Evolutionary conservation across 1,140 invertebrate species (phyloP), one percentile per base, ranked within the genome.

Genomic region (Teleopsis dalmanni): DNA sequence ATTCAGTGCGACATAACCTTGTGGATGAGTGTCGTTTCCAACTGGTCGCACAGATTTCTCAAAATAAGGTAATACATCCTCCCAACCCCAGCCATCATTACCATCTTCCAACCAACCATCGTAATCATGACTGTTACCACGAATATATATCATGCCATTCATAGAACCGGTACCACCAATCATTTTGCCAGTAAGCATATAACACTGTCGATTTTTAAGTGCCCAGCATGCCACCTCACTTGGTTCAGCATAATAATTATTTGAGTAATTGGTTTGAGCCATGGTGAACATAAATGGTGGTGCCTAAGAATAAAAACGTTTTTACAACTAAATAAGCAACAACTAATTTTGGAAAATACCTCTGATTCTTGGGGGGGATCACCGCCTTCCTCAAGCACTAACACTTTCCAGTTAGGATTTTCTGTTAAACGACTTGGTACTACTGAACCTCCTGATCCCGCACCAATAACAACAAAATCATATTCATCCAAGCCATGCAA

Each of bases 91-190:
- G 5, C 77, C 77, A 27, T 62, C 52, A 50, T 72, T 75, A 11
- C 74, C 73, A 69, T 62, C 57, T 37, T 74, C 72, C 27, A 76
- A 78, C 87, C 86, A 89, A 35, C 62, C 57, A 51, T 79, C 72
- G 51, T 71, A 78, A 55, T 79, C 77, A 37, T 53, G 47, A 9
- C 72, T 73, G 67, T 85, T 79, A 1, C 83, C 84, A 43, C 83
- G 64, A 0, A 82, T 75, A 59, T 85, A 84, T 22, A 83, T 75
- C 80, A 85, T 82, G 25, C 75, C 81, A 63, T 85, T 84, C 7
- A 85, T 63, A 6, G 76, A 76, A 23, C 77, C 80, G 8, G 77
- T 78, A 14, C 84, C 83, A 6, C 83, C 84, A 41, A 79, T 57
- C 11, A 79, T 75, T 59, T 77, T 76, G 1, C 78, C 79, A 42